These are phyloP conservation scores for Parotocinclus haroldoi DNA, from an alignment of 2,797 vertebrate species.

Conservation along the genomic window DNA sequence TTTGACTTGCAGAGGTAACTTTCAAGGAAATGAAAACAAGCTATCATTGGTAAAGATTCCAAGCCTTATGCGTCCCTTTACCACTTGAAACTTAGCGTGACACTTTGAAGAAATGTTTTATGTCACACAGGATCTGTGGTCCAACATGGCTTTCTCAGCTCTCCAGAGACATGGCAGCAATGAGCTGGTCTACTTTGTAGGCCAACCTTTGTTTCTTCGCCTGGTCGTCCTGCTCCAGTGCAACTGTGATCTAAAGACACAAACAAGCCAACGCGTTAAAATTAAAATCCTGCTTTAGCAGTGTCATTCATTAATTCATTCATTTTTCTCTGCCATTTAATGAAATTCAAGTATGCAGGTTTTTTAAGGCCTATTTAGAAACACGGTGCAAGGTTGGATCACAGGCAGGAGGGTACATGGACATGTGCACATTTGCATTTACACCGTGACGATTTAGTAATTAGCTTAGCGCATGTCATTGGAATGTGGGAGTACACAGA, in stretches of 20 bases:
- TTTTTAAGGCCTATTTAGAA: too few relatives aligned
- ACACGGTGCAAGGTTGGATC: too few relatives aligned
- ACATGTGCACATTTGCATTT: too few relatives aligned
- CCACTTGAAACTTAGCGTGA: constrained; percentile 18
- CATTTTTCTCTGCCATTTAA: neutral
- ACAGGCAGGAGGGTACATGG: too few relatives aligned
- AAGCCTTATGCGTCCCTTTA: constrained; percentile 27
- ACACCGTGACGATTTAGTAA: too few relatives aligned
- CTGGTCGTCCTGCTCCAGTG: constrained; percentile 92
- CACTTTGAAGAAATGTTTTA: constrained; percentile 48
- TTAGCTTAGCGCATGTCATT: too few relatives aligned
- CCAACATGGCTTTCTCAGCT: constrained; percentile 77
- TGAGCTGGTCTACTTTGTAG: constrained; percentile 96
- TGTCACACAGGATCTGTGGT: constrained; percentile 44
- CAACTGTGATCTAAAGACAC: constrained; percentile 80
- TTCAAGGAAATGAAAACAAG: constrained; percentile 24
- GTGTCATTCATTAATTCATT: neutral
- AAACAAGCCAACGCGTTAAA: neutral
- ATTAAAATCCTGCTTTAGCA: too few relatives aligned
- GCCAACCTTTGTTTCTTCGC: constrained; percentile 89
- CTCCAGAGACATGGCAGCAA: constrained; percentile 91
- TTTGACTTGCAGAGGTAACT: constrained; percentile 33
- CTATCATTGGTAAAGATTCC: constrained; percentile 26
- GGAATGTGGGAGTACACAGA: too few relatives aligned
- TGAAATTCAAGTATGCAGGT: too few relatives aligned